Percentiles rank a stretch among this genome's conserved stretches.
Conservation (phyloP, 2,113 vertebrate species). For the Campylomormyrus tamandua region DNA sequence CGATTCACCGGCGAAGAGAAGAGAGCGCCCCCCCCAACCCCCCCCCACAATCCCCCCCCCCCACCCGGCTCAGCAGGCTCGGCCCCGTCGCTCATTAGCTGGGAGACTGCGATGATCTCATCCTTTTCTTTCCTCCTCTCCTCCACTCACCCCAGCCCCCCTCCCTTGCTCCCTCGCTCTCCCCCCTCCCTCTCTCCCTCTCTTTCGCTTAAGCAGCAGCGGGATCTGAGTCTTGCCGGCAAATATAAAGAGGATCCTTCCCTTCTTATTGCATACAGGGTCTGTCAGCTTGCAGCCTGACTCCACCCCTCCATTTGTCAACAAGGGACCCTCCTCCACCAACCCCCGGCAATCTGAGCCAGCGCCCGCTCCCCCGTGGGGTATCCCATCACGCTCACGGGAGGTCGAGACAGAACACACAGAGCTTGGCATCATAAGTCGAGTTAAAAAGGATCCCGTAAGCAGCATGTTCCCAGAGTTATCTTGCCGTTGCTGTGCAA, state of each 20-base stretch:
- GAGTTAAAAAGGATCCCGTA: neutral
- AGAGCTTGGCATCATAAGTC: neutral
- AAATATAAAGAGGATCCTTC: constrained; percentile 15
- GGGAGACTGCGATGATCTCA: constrained; percentile 67
- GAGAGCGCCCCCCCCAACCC: neutral
- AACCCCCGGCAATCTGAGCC: neutral
- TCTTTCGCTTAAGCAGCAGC: constrained; percentile 6
- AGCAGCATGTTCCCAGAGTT: neutral
- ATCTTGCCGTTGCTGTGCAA: neutral
- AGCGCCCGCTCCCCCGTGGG: neutral
- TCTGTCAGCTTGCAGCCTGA: neutral
- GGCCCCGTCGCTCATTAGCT: constrained; percentile 50
- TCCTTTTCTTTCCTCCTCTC: constrained; percentile 52
- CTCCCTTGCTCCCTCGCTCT: constrained; percentile 33
- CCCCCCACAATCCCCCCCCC: no score
- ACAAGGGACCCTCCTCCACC: neutral
- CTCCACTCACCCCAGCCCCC: constrained; percentile 33
- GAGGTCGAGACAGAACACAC: neutral
- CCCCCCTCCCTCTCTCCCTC: constrained; percentile 21
- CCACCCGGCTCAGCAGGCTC: constrained; percentile 25
- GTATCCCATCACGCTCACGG: neutral
- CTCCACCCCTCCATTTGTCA: constrained; percentile 1
- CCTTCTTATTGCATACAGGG: constrained; percentile 8
- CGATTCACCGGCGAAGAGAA: constrained; percentile 35
- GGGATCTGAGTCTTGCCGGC: neutral